These are phyloP conservation scores for Callipepla squamata DNA, from an alignment of 2,113 vertebrate species.

Conservation along the genomic window DNA sequence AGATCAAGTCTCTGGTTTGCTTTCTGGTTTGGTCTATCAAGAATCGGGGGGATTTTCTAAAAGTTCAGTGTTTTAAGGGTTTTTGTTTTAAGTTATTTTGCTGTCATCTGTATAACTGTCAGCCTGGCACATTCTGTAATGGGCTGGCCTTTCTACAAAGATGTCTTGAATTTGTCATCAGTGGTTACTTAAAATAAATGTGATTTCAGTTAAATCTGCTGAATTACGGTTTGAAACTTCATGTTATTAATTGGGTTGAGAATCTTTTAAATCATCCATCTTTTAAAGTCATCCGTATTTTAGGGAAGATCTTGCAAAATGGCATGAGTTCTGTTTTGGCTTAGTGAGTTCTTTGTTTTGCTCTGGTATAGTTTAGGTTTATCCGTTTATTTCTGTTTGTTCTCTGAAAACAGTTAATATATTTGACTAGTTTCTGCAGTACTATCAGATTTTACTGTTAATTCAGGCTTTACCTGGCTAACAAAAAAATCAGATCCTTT, in stretches of 20 bases:
- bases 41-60: background rate
- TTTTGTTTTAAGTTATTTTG: background rate
- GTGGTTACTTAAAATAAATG: background rate
- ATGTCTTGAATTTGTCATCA: background rate
- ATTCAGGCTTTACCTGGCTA: background rate
- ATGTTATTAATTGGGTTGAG: background rate
- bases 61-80: fast-evolving
- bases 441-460: background rate
- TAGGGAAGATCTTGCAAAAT: background rate
- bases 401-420: background rate
- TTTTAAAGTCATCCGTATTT: background rate
- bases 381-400: background rate
- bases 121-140: fast-evolving
- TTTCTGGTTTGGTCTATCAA: background rate
- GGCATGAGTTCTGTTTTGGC: background rate
- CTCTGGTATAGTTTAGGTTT: background rate
- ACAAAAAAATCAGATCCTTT: background rate
- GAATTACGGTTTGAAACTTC: background rate
- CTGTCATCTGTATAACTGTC: fast-evolving
- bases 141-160: background rate
- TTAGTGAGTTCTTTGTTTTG: background rate
- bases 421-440: background rate
- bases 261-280: background rate
- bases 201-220: background rate
- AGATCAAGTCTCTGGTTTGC: background rate